Evolutionary conservation across 2,888 invertebrate genomes (phyloP).

Genomic region (Elegia similella): DNA sequence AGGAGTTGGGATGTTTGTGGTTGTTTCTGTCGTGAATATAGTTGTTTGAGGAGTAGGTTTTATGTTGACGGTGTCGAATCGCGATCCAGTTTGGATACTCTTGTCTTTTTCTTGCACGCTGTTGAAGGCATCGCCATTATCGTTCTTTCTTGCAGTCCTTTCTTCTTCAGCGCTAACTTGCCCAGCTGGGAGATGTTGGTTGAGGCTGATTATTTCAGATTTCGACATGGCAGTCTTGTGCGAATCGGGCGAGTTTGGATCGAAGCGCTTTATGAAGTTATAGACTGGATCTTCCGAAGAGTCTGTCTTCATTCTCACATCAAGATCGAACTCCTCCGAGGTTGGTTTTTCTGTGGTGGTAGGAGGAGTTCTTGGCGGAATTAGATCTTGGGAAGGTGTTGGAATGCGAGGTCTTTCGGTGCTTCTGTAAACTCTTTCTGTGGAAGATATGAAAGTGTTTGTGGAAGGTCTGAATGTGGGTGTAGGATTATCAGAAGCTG

Average conservation of each 20-base stretch:
- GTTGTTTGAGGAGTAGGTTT: slow-evolving; percentile 31
- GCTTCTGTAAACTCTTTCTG: slow-evolving; percentile 19
- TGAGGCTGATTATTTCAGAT: slow-evolving; percentile 63
- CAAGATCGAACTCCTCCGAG: slow-evolving; percentile 42
- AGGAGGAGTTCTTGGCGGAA: slow-evolving; percentile 46
- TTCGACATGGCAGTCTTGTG: slow-evolving; percentile 64
- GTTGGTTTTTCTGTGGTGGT: slow-evolving; percentile 35
- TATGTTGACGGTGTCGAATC: slow-evolving; percentile 55
- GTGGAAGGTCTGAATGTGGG: slow-evolving; percentile 46
- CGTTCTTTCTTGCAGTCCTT: slow-evolving; percentile 54
- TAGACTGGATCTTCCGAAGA: slow-evolving; percentile 52
- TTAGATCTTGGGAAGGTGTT: slow-evolving; percentile 49
- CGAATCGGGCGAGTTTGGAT: slow-evolving; percentile 64
- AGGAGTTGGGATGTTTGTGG: slow-evolving; percentile 37
- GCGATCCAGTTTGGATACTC: slow-evolving; percentile 39
- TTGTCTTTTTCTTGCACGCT: slow-evolving; percentile 54
- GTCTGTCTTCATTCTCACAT: slow-evolving; percentile 38
- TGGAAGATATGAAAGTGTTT: slow-evolving; percentile 2
- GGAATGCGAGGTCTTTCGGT: slow-evolving; percentile 29
- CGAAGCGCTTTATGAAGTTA: slow-evolving; percentile 72
- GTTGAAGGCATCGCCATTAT: slow-evolving; percentile 54
- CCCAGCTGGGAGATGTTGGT: slow-evolving; percentile 61
- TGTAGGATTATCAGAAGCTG: slow-evolving; percentile 48
- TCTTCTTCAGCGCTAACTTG: slow-evolving; percentile 68
- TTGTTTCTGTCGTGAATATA: slow-evolving; percentile 25